Base-by-base conservation (phyloP, 2,888 invertebrate species). In the Pegoplata infirma region DNA sequence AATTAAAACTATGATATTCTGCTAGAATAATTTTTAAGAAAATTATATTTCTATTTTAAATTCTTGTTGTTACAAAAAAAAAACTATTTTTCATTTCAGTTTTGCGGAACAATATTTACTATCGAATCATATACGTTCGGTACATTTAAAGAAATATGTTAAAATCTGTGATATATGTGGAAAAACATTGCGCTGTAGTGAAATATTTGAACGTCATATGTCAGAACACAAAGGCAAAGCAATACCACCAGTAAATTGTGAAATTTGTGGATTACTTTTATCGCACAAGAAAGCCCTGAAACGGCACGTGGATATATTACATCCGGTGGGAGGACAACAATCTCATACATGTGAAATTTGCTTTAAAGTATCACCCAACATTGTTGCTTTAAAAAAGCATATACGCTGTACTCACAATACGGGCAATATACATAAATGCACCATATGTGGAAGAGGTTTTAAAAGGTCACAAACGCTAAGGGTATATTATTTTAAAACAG, bases 151-250 rank as follows among this genome's bases (percentile, higher is more conserved):
- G 53, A 83, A 83, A 8, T 88, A 88, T 64, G 85, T 85, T 12
- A 86, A 85, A 78, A 84, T 88, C 14, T 88, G 88, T 76, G 86
- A 88, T 59, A 84, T 88, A 17, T 88, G 88, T 16, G 88, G 88
- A 2, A 87, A 88, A 68, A 83, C 85, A 0, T 82, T 88, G 47
- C 83, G 85, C 0, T 86, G 86, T 0, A 8, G 32, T 12, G 86
- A 85, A 23, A 84, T 84, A 23, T 82, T 88, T 55, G 84, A 79
- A 32, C 83, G 86, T 0, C 88, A 88, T 78, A 85, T 86, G 82
- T 79, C 84, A 51, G 86, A 87, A 46, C 88, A 88, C 63, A 75
- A 83, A 3, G 86, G 86, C 1, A 82, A 82, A 0, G 82, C 84
- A 12, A 83, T 83, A 17, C 81, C 84, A 21, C 67, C 80, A 7